phyloP scores from a whole-genome alignment of 2,888 invertebrate genomes.

The Caenorhabditis afra region DNA sequence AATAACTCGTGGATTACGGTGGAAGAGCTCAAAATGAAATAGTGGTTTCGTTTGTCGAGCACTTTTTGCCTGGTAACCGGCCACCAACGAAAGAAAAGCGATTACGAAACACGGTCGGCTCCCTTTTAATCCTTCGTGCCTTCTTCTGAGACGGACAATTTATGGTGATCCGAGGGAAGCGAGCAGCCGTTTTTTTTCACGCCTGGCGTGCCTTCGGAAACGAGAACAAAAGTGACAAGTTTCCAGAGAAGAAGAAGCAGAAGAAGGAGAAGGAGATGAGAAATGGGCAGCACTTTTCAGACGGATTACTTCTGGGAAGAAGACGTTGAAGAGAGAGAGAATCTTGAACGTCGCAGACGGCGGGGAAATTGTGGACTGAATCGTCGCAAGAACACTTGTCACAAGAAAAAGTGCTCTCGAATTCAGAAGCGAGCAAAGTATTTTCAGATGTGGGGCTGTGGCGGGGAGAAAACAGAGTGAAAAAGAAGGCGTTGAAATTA shows the following conservation, averaged over 20 bases:
- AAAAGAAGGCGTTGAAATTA: too few species aligned
- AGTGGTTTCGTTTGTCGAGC: too few species aligned
- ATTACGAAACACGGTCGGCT: constrained; percentile 20
- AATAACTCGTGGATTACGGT: too few species aligned
- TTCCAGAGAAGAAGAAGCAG: constrained; percentile 7
- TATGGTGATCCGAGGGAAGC: constrained; percentile 42
- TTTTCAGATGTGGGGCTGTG: too few species aligned
- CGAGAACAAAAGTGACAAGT: constrained; percentile 35
- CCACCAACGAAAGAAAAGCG: too few species aligned
- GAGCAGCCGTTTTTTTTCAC: constrained; percentile 24
- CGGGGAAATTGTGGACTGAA: not conserved
- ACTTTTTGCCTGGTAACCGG: too few species aligned
- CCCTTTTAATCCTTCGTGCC: constrained; percentile 20
- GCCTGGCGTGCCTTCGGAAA: constrained; percentile 23
- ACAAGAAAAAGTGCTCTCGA: not conserved
- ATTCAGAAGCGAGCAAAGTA: not conserved
- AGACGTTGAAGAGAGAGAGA: not conserved
- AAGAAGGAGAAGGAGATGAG: not conserved
- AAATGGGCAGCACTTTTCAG: constrained; percentile 23
- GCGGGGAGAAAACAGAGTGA: too few species aligned
- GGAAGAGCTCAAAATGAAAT: too few species aligned
- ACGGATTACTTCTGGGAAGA: constrained; percentile 18
- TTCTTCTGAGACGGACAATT: constrained; percentile 12
- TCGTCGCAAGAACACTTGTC: constrained; percentile 32
- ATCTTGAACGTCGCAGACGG: not conserved